Evolutionary conservation across 2,888 invertebrate species (phyloP).

Genomic region (Hemaris fuciformis): DNA sequence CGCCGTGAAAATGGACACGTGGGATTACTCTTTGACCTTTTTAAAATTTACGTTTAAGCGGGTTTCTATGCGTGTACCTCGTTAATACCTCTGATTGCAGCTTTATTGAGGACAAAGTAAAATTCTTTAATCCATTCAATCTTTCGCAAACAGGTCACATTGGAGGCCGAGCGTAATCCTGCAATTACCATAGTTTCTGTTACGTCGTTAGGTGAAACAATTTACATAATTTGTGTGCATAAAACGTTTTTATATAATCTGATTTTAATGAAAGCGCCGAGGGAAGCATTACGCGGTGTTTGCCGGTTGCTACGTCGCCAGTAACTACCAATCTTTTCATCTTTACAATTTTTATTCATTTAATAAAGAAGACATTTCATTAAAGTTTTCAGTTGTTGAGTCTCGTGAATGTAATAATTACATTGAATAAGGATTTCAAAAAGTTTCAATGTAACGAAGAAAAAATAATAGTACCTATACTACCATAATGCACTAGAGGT

Average conservation of each 20-base stretch:
- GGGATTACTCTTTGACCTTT: conserved; percentile 33
- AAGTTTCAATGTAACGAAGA: background rate
- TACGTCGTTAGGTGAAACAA: conserved; percentile 21
- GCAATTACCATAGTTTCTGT: conserved; percentile 20
- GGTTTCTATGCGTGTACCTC: conserved; percentile 20
- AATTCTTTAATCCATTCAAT: conserved; percentile 31
- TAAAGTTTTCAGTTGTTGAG: background rate
- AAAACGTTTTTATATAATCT: conserved; percentile 11
- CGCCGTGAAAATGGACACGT: conserved; percentile 17
- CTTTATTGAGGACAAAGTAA: conserved; percentile 16
- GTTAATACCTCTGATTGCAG: conserved; percentile 30
- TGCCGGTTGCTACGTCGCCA: background rate
- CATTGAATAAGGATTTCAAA: background rate
- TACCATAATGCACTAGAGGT: background rate
- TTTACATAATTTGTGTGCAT: conserved; percentile 26
- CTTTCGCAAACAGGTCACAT: conserved; percentile 24
- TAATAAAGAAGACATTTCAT: background rate
- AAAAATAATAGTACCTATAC: no score
- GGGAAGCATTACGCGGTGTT: background rate
- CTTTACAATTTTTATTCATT: conserved; percentile 1
- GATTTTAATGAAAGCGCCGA: background rate
- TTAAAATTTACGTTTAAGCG: conserved; percentile 30
- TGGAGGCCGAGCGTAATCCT: conserved; percentile 18
- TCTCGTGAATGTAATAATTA: background rate
- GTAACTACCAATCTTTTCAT: conserved; percentile 3